Conservation (phyloP, 1,140 invertebrate genomes). For the Thaumatotibia leucotreta region DNA sequence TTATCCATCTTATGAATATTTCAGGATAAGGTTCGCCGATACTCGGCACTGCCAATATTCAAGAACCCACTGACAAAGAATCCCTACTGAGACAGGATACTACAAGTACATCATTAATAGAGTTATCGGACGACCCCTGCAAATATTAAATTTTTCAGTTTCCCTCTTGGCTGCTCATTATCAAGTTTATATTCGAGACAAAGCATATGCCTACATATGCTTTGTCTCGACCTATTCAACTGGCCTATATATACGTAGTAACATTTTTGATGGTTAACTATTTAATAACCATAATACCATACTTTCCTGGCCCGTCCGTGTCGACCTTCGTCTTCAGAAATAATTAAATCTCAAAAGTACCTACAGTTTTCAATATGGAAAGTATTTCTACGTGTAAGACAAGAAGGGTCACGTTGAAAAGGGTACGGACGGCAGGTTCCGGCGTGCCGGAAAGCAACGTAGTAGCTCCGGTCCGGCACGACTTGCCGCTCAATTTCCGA, state of each 20-base stretch:
- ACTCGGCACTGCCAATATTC: not conserved
- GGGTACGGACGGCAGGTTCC: not conserved
- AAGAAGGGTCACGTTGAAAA: not conserved
- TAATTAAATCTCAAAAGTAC: too few relatives aligned
- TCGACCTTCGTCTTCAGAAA: too few relatives aligned
- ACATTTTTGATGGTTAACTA: too few relatives aligned
- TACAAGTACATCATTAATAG: not conserved
- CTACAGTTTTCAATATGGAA: not conserved
- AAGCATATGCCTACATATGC: too few relatives aligned
- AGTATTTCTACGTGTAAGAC: not conserved
- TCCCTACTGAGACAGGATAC: not conserved
- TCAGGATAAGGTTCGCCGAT: not conserved
- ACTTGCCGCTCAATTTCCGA: slow-evolving; percentile 27
- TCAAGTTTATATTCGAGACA: too few relatives aligned
- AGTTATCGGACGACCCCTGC: not conserved
- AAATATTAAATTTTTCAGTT: too few relatives aligned
- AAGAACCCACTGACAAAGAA: not conserved
- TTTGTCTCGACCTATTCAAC: too few relatives aligned
- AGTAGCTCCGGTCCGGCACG: slow-evolving; percentile 15
- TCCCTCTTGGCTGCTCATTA: too few relatives aligned
- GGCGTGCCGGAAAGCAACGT: slow-evolving; percentile 13
- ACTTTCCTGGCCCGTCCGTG: too few relatives aligned
- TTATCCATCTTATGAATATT: not conserved
- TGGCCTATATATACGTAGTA: too few relatives aligned
- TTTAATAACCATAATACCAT: too few relatives aligned